Conservation (phyloP, 2,888 invertebrate species). For the Oscheius myriophilus region DNA sequence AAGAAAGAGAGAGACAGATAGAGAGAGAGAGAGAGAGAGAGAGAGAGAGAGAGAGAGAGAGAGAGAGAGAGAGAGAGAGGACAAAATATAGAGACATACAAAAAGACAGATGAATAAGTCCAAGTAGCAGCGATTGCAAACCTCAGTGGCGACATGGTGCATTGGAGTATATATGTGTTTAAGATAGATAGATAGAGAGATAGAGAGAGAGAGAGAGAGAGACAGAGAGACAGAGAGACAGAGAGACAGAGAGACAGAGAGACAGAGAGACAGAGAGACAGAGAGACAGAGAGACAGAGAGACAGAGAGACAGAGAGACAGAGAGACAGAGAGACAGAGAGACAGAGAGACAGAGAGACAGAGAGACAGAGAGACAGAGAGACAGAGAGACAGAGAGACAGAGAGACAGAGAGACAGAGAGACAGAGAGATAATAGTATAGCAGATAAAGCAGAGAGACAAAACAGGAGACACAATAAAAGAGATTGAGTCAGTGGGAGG, state of each 20-base stretch:
- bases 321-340: not conserved
- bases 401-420: not conserved
- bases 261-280: not conserved
- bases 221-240: not conserved
- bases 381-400: not conserved
- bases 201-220: not conserved
- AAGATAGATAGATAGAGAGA: no score
- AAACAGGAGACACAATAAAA: no score
- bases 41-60: not conserved
- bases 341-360: not conserved
- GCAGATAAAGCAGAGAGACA: not conserved
- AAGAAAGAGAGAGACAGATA: not conserved
- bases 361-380: not conserved
- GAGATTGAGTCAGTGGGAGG: no score
- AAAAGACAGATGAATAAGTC: not conserved
- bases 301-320: not conserved
- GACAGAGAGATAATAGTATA: not conserved
- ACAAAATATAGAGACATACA: not conserved
- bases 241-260: not conserved
- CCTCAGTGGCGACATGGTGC: no score
- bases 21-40: not conserved
- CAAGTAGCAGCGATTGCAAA: no score
- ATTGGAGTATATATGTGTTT: no score
- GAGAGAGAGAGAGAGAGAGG: not conserved
- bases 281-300: not conserved